These are phyloP conservation scores for Cydia strobilella DNA, from an alignment of 1,140 invertebrate species.

Conservation along the genomic window DNA sequence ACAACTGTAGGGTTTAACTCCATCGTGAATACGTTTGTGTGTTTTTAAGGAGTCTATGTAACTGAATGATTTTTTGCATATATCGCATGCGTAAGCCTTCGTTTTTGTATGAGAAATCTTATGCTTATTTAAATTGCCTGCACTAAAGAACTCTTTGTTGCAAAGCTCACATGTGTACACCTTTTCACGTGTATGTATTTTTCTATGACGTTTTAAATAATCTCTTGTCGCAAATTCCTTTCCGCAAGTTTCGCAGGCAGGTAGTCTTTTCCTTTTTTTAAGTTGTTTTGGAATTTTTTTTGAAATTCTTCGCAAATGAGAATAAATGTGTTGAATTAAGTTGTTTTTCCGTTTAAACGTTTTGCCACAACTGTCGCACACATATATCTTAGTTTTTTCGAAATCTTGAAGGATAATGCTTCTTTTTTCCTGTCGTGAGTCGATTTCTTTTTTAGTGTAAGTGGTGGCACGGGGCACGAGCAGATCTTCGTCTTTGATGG, in stretches of 20 bases:
- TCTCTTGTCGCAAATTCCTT: not conserved
- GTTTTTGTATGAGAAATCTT: not conserved
- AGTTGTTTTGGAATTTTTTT: not conserved
- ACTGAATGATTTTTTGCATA: not conserved
- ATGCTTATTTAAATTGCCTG: not conserved
- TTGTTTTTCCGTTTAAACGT: not conserved
- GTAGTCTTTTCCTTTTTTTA: not conserved
- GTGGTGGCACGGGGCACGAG: no score
- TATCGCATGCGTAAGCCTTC: not conserved
- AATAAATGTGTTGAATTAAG: not conserved
- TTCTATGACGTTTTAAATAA: not conserved
- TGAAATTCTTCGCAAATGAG: not conserved
- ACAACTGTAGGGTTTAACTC: not conserved
- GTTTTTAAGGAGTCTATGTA: not conserved
- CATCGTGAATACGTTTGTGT: not conserved
- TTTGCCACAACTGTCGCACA: not conserved
- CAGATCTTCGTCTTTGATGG: no score
- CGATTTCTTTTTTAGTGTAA: no score
- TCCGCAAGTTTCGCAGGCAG: not conserved
- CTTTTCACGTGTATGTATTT: not conserved
- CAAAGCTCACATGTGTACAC: not conserved
- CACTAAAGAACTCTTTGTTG: not conserved
- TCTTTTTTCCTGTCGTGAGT: no score
- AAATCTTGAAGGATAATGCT: no score
- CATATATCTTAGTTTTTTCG: no score